A percentile compares a stretch with the other conserved stretches of the same genome.
phyloP scores from a whole-genome alignment of 2,797 vertebrate species.

The Cottoperca gobio region DNA sequence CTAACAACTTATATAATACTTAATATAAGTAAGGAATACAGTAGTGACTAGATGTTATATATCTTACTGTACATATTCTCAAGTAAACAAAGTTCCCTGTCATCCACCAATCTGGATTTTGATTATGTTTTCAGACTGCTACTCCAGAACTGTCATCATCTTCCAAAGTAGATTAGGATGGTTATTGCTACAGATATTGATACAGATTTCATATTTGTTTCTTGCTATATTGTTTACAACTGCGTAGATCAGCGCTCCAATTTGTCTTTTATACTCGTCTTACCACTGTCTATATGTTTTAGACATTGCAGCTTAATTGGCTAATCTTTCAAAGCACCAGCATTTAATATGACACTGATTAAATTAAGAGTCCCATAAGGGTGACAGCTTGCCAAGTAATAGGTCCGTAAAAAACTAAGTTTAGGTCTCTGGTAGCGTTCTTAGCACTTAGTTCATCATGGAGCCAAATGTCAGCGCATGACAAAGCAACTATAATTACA shows the following conservation, averaged over 20 bases:
- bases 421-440: background rate
- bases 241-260: background rate
- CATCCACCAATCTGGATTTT: too few relatives aligned
- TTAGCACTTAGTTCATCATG: background rate
- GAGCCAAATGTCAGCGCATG: conserved; percentile 22
- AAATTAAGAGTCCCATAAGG: background rate
- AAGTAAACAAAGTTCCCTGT: too few relatives aligned
- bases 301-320: background rate
- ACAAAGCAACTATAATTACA: conserved; percentile 11
- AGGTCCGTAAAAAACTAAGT: conserved; percentile 1
- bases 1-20: background rate
- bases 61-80: too few relatives aligned
- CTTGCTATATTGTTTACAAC: background rate
- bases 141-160: too few relatives aligned
- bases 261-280: background rate
- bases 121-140: too few relatives aligned
- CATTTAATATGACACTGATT: conserved; percentile 33
- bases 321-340: background rate
- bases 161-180: too few relatives aligned
- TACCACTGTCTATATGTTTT: background rate
- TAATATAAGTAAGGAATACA: background rate
- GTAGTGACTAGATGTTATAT: too few relatives aligned
- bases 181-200: too few relatives aligned
- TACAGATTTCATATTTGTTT: background rate
- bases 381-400: conserved; percentile 21